Evolutionary conservation across 2,113 vertebrate species (phyloP).

Genomic region (Monopterus albus): DNA sequence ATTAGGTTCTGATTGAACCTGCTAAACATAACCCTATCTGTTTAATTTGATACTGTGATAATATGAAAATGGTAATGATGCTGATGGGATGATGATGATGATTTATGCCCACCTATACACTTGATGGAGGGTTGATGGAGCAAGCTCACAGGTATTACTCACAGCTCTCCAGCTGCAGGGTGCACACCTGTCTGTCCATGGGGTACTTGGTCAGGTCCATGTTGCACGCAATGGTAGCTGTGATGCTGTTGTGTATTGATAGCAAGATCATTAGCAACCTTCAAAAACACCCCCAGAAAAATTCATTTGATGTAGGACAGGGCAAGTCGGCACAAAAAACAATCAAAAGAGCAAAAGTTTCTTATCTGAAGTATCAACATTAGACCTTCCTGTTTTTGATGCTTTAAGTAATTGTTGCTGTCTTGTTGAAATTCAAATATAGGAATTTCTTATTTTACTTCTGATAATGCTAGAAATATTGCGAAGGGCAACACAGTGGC

Average conservation of each 20-base stretch:
- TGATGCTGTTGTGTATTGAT: slow-evolving; percentile 82
- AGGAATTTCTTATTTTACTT: not conserved
- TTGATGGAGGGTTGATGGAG: slow-evolving; percentile 18
- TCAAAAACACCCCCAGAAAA: not conserved
- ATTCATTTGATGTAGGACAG: not conserved
- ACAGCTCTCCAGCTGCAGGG: slow-evolving; percentile 95
- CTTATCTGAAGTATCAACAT: slow-evolving; percentile 5
- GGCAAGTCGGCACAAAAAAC: not conserved
- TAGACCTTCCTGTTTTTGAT: not conserved
- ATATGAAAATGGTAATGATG: too few relatives aligned
- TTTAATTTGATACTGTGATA: slow-evolving; percentile 42
- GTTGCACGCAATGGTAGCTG: slow-evolving; percentile 90
- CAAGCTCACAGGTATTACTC: slow-evolving; percentile 69
- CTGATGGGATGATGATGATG: slow-evolving; percentile 16
- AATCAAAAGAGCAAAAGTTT: slow-evolving; percentile 1
- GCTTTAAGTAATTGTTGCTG: not conserved
- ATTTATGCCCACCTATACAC: slow-evolving; percentile 21
- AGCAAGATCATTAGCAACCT: not conserved
- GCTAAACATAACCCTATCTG: not conserved
- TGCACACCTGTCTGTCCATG: slow-evolving; percentile 93
- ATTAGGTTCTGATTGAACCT: not conserved
- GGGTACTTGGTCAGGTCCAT: slow-evolving; percentile 95
- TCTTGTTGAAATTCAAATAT: not conserved
- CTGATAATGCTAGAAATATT: not conserved
- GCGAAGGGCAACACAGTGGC: not conserved